These are phyloP conservation scores for Sylvicola cinctus DNA, from an alignment of 2,888 invertebrate species.

Conservation along the genomic window DNA sequence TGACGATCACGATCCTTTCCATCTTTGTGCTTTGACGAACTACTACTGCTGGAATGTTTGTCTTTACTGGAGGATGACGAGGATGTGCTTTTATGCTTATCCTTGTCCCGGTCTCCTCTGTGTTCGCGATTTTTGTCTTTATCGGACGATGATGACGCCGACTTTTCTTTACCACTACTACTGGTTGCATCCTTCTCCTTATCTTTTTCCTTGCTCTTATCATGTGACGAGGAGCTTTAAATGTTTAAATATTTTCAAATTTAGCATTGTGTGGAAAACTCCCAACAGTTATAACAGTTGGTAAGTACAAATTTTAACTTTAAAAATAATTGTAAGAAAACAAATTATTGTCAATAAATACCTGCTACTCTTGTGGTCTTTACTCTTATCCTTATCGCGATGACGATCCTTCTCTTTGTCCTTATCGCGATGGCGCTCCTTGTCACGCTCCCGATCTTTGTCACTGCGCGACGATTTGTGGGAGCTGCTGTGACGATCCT, in stretches of 20 bases:
- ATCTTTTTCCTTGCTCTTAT: conserved; percentile 18
- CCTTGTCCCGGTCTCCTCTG: conserved; percentile 22
- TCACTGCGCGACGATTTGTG: conserved; percentile 27
- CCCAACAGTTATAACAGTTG: no score
- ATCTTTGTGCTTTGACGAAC: conserved; percentile 16
- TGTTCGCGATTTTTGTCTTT: conserved; percentile 17
- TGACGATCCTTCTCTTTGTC: conserved; percentile 18
- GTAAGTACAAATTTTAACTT: no score
- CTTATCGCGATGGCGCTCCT: conserved; percentile 13
- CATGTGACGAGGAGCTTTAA: no score
- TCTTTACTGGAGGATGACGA: conserved; percentile 19
- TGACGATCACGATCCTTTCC: conserved; percentile 16
- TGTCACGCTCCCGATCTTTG: neutral
- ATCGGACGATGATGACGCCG: no score
- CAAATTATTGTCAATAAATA: no score
- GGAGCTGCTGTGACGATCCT: conserved; percentile 15
- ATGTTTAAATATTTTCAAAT: no score
- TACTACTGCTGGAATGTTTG: conserved; percentile 24
- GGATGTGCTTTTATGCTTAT: conserved; percentile 12
- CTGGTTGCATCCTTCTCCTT: conserved; percentile 18
- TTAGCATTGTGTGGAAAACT: no score
- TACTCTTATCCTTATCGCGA: neutral
- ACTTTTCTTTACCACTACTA: conserved; percentile 28
- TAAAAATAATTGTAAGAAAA: no score
- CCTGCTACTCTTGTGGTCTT: neutral